Evolutionary conservation across 2,888 invertebrate genomes (phyloP), one percentile per base, ranked within the genome.

Genomic region (Macrosoma leucophasiata): DNA sequence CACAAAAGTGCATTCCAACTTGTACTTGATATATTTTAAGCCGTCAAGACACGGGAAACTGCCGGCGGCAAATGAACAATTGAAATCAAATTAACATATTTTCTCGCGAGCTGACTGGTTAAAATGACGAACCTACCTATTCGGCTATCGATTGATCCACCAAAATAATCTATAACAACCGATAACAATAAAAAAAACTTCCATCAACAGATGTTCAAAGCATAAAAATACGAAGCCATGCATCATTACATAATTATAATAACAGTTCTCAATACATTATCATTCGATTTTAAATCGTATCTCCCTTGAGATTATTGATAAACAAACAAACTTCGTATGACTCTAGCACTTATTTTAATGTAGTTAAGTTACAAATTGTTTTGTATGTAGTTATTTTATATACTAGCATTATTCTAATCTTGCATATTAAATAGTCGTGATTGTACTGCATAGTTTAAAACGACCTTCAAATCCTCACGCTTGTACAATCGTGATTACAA

Each of bases 381-480:
- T 20, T 34, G 29, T 11, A 11, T 21, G 4, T 17, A 15, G 6
- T 8, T 15, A 6, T 0, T 19, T 23, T 4, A 3, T 14, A 10
- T 34, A 12, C 14, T 22, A 21, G 14, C 28, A 49, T 39, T 37
- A 17, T 33, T 20, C 33, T 46, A 36, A 24, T 24, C n/a, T n/a
- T n/a, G 23, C n/a, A 36, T n/a, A 35, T 22, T 29, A 46, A 47
- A 52, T 36, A 52, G 58, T 72, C 73, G 73, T 74, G 74, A 73
- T 71, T 63, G 58, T 64, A 62, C 72, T 70, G 77, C 77, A 78
- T 78, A 73, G 66, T 61, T 65, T 48, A 55, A 48, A 47, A 36
- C 64, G 78, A 76, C 79, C 79, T 79, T 77, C 68, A 60, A 59
- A 52, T 56, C 51, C 61, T 76, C 76, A 76, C 77, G 79, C 62